Conservation (phyloP, 2,888 invertebrate genomes). For the Phragmatobia fuliginosa region DNA sequence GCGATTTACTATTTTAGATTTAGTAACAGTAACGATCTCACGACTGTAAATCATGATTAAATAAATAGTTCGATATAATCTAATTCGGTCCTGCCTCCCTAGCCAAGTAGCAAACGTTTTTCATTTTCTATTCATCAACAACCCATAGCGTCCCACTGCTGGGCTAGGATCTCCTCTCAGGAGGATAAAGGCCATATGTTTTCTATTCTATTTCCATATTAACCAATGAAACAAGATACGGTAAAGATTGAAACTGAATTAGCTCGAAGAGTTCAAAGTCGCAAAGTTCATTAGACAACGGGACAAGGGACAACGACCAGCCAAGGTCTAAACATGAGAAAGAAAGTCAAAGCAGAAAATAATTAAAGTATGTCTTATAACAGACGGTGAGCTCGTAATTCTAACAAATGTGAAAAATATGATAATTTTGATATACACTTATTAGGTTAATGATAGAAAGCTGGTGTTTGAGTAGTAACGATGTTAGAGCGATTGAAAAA, state of each 20-base stretch:
- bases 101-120: too few relatives aligned
- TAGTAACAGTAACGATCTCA: not conserved
- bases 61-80: too few relatives aligned
- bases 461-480: constrained; percentile 6
- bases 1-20: not conserved
- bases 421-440: constrained; percentile 17
- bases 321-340: not conserved
- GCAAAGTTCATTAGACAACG: not conserved
- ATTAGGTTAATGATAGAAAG: constrained; percentile 36
- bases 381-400: constrained; percentile 6
- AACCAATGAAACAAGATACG: too few relatives aligned
- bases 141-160: too few relatives aligned
- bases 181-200: too few relatives aligned
- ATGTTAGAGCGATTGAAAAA: constrained; percentile 13
- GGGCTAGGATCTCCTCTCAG: too few relatives aligned
- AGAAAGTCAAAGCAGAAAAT: not conserved
- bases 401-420: constrained; percentile 14
- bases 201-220: too few relatives aligned
- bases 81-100: too few relatives aligned
- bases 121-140: too few relatives aligned
- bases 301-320: not conserved
- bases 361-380: not conserved
- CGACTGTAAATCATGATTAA: not conserved
- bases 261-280: not conserved
- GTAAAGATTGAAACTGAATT: not conserved